Conservation (phyloP, 2,797 vertebrate species). For the Schizothorax lantsangensis region DNA sequence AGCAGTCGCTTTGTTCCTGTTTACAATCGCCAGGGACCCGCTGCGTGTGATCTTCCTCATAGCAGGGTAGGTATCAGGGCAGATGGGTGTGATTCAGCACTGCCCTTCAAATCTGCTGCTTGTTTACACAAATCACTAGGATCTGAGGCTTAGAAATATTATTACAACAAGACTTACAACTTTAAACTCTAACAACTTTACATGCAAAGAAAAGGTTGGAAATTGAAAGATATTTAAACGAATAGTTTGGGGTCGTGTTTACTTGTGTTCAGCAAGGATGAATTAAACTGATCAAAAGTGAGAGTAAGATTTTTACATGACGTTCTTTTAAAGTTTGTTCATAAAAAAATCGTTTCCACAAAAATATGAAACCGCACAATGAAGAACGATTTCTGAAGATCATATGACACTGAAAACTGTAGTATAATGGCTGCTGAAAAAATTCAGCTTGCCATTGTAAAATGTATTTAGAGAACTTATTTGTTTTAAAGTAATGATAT, state of each 20-base stretch:
- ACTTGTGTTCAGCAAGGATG: neutral
- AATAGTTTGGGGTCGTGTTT: slow-evolving; percentile 4
- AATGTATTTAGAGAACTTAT: neutral
- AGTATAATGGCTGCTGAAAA: neutral
- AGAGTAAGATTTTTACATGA: neutral
- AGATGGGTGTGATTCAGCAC: neutral
- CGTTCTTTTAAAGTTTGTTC: neutral
- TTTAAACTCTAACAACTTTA: too few species aligned
- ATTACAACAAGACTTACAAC: neutral
- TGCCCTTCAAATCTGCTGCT: neutral
- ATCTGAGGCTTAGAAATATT: neutral
- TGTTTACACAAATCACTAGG: neutral
- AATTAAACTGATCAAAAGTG: neutral
- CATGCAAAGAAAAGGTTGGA: neutral
- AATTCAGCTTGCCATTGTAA: neutral
- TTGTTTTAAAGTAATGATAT: neutral
- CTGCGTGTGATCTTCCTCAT: slow-evolving; percentile 85
- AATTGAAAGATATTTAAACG: neutral
- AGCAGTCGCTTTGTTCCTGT: slow-evolving; percentile 81
- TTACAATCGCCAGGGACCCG: slow-evolving; percentile 84
- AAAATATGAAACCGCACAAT: neutral
- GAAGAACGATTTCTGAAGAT: neutral
- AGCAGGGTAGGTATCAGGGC: slow-evolving; percentile 76
- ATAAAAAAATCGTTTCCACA: neutral
- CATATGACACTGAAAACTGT: neutral